phyloP scores from a whole-genome alignment of 2,113 vertebrate genomes.

The Chaetorhynchus papuensis region DNA sequence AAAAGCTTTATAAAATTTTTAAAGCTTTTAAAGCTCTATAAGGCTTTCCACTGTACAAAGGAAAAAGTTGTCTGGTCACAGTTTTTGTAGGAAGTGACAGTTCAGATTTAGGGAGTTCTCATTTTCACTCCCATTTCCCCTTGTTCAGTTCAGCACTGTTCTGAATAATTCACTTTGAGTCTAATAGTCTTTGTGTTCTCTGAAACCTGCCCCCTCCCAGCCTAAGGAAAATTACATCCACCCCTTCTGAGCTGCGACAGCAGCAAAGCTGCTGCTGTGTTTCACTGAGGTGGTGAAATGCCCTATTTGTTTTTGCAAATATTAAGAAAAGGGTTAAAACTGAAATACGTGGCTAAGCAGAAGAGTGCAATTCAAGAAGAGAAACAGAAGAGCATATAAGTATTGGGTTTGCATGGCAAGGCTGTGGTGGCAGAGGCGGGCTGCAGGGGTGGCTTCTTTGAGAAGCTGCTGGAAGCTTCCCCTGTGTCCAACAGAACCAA shows the following conservation, averaged over 20 bases:
- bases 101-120: not conserved
- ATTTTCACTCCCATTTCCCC: constrained; percentile 13
- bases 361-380: not conserved
- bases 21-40: not conserved
- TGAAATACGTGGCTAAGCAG: not conserved
- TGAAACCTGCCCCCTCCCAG: not conserved
- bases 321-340: not conserved
- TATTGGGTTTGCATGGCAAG: not conserved
- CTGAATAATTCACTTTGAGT: not conserved
- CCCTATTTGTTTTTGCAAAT: not conserved
- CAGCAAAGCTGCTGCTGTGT: not conserved
- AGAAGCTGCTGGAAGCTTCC: not conserved
- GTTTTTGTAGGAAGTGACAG: not conserved
- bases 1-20: not conserved
- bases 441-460: not conserved
- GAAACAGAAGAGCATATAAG: not conserved
- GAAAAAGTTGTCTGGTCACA: not conserved
- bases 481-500: not conserved
- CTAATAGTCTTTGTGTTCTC: not conserved
- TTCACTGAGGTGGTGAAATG: not conserved
- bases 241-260: not conserved
- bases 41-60: not conserved
- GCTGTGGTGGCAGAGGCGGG: not conserved
- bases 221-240: not conserved
- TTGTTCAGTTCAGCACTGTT: not conserved